Conservation (phyloP, 2,888 invertebrate species). For the Hanleya hanleyi region DNA sequence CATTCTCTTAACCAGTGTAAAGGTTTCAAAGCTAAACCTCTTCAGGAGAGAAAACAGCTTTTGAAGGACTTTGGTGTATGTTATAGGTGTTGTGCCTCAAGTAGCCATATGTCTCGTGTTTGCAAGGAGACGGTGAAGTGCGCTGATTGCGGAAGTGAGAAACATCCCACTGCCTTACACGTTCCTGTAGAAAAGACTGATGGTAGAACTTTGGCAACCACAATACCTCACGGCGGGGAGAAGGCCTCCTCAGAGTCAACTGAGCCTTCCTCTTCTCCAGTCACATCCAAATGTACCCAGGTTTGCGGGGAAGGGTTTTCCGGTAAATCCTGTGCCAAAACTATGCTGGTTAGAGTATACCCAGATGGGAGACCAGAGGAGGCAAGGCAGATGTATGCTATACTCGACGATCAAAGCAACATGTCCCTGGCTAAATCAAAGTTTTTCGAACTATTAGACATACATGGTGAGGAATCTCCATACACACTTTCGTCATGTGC, state of each 20-base stretch:
- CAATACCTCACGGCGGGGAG: not conserved
- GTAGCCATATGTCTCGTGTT: not conserved
- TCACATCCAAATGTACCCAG: conserved; percentile 29
- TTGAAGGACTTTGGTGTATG: conserved; percentile 28
- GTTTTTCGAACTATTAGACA: conserved; percentile 33
- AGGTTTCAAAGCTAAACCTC: conserved; percentile 16
- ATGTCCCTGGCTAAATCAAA: conserved; percentile 24
- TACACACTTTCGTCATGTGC: conserved; percentile 34
- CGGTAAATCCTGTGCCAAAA: conserved; percentile 43
- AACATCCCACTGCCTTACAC: conserved; percentile 7
- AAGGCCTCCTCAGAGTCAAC: too few relatives aligned
- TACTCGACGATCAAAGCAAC: conserved; percentile 43
- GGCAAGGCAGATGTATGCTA: conserved; percentile 21
- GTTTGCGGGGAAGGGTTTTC: conserved; percentile 23
- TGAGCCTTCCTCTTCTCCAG: too few relatives aligned
- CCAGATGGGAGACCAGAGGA: conserved; percentile 20
- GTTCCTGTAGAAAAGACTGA: not conserved
- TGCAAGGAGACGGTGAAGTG: conserved; percentile 4
- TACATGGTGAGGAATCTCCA: not conserved
- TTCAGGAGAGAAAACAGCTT: conserved; percentile 23
- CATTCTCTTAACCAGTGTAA: conserved; percentile 24
- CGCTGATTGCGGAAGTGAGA: conserved; percentile 2
- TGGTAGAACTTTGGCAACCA: too few relatives aligned
- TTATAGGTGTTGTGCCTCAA: conserved; percentile 25
- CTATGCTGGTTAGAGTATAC: conserved; percentile 29